Conservation (phyloP, 2,797 vertebrate genomes). For the Arctocebus calabarensis region DNA sequence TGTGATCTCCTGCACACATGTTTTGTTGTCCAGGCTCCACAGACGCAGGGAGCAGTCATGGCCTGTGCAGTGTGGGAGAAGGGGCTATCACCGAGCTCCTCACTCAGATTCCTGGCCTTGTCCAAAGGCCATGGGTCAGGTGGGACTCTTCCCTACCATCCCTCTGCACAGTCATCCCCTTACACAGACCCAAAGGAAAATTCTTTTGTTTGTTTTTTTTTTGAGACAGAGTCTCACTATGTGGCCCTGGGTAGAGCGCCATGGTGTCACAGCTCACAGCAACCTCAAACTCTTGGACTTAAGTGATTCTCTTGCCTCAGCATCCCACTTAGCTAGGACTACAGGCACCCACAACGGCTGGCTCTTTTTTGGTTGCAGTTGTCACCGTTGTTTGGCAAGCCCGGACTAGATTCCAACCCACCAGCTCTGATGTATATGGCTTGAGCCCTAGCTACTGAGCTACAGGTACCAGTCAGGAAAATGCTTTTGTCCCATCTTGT, state of each 20-base stretch:
- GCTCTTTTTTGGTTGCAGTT: too few relatives aligned
- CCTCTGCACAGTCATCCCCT: background rate
- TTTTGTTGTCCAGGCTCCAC: constrained; percentile 95
- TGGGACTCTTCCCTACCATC: background rate
- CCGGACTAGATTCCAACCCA: too few relatives aligned
- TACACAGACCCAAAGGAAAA: background rate
- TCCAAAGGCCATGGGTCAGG: background rate
- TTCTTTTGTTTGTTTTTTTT: background rate
- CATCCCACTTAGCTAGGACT: too few relatives aligned
- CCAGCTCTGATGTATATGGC: too few relatives aligned
- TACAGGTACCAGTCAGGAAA: background rate
- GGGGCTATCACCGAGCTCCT: background rate
- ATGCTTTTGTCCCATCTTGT: background rate
- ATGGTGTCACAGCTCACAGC: too few relatives aligned
- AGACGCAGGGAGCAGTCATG: constrained; percentile 96
- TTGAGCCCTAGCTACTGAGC: too few relatives aligned
- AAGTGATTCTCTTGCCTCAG: too few relatives aligned
- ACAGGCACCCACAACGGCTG: too few relatives aligned
- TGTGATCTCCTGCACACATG: constrained; percentile 96
- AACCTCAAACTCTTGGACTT: too few relatives aligned
- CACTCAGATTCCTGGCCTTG: background rate
- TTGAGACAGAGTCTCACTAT: too few relatives aligned
- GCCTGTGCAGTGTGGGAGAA: constrained; percentile 83
- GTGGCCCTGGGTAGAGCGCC: too few relatives aligned
- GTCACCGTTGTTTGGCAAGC: too few relatives aligned